Percentiles rank a stretch among this genome's conserved stretches.
phyloP scores from a whole-genome alignment of 2,888 invertebrate genomes.

The Cerastis leucographa region DNA sequence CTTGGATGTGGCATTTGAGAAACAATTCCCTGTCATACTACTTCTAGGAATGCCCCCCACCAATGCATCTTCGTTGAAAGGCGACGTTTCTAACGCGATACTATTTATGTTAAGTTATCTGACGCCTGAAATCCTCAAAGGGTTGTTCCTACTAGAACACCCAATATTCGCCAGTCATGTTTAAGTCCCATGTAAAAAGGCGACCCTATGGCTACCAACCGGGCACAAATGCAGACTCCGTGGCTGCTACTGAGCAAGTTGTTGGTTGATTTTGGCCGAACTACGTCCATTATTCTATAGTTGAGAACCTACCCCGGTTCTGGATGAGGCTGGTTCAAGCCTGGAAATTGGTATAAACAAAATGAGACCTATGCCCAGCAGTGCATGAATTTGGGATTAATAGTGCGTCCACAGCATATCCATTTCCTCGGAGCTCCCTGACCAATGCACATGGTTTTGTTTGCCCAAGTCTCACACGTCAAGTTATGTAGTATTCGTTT shows the following conservation, averaged over 20 bases:
- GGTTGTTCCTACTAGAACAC: too few species aligned
- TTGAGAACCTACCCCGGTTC: too few species aligned
- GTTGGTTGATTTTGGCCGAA: background rate
- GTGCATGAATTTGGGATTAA: background rate
- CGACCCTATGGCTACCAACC: too few species aligned
- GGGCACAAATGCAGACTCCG: too few species aligned
- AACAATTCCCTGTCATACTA: background rate
- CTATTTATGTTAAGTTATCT: too few species aligned
- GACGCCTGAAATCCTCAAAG: too few species aligned
- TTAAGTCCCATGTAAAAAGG: too few species aligned
- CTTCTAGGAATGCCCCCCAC: background rate
- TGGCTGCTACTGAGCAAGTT: too few species aligned
- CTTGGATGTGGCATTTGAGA: conserved; percentile 51
- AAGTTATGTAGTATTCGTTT: conserved; percentile 72
- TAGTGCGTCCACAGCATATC: conserved; percentile 16
- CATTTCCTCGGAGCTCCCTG: conserved; percentile 38
- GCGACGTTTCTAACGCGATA: background rate
- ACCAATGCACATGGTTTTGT: conserved; percentile 68
- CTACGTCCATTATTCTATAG: background rate
- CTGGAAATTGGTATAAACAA: background rate
- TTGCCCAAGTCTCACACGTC: conserved; percentile 77
- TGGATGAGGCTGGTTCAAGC: background rate
- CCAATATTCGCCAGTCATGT: too few species aligned
- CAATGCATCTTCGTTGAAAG: background rate
- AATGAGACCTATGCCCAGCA: background rate